phyloP scores from a whole-genome alignment of 2,113 vertebrate species.

The Montifringilla adamsi region DNA sequence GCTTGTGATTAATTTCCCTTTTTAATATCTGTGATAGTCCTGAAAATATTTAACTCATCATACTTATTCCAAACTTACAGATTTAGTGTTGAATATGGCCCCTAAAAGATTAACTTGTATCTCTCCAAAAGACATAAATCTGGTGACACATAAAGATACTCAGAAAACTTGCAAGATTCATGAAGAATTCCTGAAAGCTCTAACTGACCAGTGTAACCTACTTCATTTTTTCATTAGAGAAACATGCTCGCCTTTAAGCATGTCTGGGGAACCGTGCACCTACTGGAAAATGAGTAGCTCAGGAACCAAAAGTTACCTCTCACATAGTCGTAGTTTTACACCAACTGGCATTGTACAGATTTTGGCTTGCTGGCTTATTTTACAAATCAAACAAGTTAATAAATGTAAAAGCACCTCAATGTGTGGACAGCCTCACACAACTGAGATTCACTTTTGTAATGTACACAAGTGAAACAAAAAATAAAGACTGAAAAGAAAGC shows the following conservation, averaged over 20 bases:
- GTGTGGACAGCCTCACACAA: not conserved
- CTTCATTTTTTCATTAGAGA: not conserved
- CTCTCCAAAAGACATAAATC: not conserved
- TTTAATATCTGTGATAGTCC: not conserved
- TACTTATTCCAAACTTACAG: not conserved
- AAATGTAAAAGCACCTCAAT: not conserved
- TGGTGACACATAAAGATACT: not conserved
- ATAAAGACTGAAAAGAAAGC: not conserved
- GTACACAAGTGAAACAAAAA: not conserved
- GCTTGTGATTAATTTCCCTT: not conserved
- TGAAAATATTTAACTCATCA: not conserved
- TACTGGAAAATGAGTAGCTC: not conserved
- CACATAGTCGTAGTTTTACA: not conserved
- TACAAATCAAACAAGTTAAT: not conserved
- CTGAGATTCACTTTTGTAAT: not conserved
- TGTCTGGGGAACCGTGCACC: not conserved
- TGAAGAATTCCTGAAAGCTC: not conserved
- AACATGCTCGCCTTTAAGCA: not conserved
- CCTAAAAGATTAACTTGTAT: not conserved
- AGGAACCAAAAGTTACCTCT: not conserved
- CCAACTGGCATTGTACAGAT: fast-evolving
- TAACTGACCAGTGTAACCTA: not conserved
- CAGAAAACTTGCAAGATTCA: not conserved
- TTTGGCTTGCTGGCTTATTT: not conserved
- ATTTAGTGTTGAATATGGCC: not conserved